phyloP scores from a whole-genome alignment of 2,888 invertebrate genomes.

The Drosophila pegasa region DNA sequence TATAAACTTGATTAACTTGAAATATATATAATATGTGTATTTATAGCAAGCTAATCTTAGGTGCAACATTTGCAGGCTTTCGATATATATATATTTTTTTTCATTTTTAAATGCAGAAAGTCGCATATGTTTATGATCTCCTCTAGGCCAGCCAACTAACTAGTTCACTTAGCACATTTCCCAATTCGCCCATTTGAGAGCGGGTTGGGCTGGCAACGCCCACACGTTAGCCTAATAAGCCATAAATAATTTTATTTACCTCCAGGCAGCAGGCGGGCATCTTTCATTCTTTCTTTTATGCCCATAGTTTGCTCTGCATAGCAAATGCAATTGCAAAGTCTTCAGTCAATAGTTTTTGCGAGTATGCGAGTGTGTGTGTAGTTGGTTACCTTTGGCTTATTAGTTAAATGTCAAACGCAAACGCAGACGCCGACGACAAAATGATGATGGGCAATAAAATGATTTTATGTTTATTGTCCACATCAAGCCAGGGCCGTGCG shows the following conservation, averaged over 20 bases:
- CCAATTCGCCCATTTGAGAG: background rate
- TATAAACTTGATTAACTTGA: no score
- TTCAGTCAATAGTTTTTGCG: constrained; percentile 31
- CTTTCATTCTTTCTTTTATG: constrained; percentile 22
- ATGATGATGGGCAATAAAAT: constrained; percentile 64
- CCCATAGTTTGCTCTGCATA: constrained; percentile 33
- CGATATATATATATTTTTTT: no score
- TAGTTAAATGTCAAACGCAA: constrained; percentile 71
- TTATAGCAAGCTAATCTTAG: no score
- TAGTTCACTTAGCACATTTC: background rate
- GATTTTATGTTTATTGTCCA: constrained; percentile 76
- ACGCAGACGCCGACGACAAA: constrained; percentile 37
- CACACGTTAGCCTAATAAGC: background rate
- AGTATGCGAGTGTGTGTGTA: background rate
- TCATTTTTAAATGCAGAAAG: no score
- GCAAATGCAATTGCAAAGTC: constrained; percentile 28
- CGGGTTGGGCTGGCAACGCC: background rate
- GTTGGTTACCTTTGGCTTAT: constrained; percentile 50
- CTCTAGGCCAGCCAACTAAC: background rate
- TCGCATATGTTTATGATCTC: background rate
- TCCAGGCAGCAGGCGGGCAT: background rate
- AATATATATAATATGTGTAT: no score
- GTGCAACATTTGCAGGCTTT: no score
- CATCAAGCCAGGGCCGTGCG: constrained; percentile 46
- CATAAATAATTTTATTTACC: constrained; percentile 15